Base-by-base conservation (phyloP, 2,888 invertebrate species). In the Zygogramma bicolorata region DNA sequence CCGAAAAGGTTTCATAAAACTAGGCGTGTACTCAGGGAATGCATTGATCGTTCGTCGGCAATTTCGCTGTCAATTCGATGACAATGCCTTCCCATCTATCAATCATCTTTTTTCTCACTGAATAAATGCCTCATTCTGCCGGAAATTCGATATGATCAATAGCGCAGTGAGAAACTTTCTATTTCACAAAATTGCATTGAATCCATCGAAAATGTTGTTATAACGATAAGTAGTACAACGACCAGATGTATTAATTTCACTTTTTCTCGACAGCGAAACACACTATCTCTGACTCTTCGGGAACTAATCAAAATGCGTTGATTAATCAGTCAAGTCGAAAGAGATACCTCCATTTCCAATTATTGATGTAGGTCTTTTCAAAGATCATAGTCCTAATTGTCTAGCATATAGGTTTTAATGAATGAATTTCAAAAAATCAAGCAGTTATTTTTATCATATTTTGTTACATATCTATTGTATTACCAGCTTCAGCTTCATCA, bases 201-300 rank as follows among this genome's bases (percentile, higher is more conserved):
- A 53, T 25, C 13, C 27, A n/a, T 53, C 7, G n/a, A 53, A 53
- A 53, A 53, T 53, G 53, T 53, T 25, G 25, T n/a, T 53, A 25
- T 53, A 34, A 8, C 13, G 34, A 34, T 38, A 53, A 53, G 53
- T 53, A 13, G 53, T 53, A 53, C n/a, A 53, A 53, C 27, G 6
- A n/a, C 25, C 25, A 27, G 53, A 53, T 53, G 27, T 53, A 22
- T 53, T 53, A 53, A 27, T 53, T 53, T 53, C 53, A 53, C 53
- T 53, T 53, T 53, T n/a, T 27, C 25, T 13, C n/a, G 25, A 53
- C 5, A 4, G n/a, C 27, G 18, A 46, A 15, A 6, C 18, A 46
- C 10, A 53, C 13, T n/a, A 15, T 25, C 25, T n/a, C 25, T 46
- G 10, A 10, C 4, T 46, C 20, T 46, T 18, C 10, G 2, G 8